phyloP scores from a whole-genome alignment of 2,888 invertebrate species.

The Imbricaverruca yamaguchii region DNA sequence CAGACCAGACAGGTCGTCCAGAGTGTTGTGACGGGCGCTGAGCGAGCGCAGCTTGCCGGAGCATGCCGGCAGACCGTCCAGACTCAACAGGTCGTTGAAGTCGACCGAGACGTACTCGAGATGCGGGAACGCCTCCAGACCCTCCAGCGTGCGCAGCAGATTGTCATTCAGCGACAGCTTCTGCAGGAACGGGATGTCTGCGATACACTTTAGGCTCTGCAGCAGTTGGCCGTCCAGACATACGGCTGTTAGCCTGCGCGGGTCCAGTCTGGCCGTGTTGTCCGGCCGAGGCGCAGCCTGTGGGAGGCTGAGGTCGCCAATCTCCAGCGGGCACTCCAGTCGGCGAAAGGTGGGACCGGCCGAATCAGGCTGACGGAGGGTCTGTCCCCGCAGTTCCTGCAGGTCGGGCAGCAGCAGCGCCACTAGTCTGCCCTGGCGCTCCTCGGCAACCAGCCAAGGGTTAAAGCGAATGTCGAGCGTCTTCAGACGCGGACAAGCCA shows the following conservation, averaged over 20 bases:
- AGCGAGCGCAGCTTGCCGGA: neutral
- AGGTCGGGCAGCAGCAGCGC: neutral
- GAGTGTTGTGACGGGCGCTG: slow-evolving; percentile 15
- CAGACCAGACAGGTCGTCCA: neutral
- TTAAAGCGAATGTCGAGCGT: neutral
- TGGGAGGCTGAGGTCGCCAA: neutral
- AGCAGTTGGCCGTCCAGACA: neutral
- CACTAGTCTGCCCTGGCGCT: neutral
- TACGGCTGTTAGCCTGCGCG: neutral
- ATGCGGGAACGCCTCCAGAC: slow-evolving; percentile 9
- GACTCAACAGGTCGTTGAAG: neutral
- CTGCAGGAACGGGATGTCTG: slow-evolving; percentile 10
- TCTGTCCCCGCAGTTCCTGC: neutral
- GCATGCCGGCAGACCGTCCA: neutral
- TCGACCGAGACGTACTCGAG: slow-evolving; percentile 5
- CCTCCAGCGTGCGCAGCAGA: neutral
- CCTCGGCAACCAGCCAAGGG: neutral
- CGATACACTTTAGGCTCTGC: neutral
- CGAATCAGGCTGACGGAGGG: neutral
- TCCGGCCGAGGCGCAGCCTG: neutral
- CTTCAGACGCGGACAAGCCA: neutral
- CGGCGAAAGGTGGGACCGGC: neutral
- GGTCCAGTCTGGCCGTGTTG: neutral
- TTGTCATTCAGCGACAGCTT: slow-evolving; percentile 1
- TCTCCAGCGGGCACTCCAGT: neutral